Evolutionary conservation across 2,113 vertebrate genomes (phyloP), one percentile per base, ranked within the genome.

Genomic region (Aegotheles bennettii): DNA sequence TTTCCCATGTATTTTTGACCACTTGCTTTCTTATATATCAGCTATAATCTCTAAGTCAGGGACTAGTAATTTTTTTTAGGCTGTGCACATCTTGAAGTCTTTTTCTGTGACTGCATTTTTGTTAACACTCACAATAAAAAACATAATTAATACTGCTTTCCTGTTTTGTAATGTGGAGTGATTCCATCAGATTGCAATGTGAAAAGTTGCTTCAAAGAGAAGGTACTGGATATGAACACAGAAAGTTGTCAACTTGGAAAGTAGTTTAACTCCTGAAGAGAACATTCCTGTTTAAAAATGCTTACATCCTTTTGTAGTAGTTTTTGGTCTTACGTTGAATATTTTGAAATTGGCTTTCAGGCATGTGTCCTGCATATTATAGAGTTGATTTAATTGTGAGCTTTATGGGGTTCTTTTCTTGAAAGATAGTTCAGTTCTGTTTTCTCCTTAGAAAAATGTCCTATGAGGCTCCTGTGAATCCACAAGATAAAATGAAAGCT

Each of bases 141-240:
- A 23, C 40, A 36, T 91, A 82, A 85, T 83, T 94, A 79, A 48
- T 47, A 40, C 63, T 43, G 21, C 45, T 85, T 87, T 79, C 9
- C n/a, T 87, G 18, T 35, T 82, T 85, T 85, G 67, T 71, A 73
- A 26, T 2, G 7, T 40, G 63, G 67, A 90, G 43, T 76, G 85
- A 69, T 73, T 76, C 85, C 25, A 16, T 85, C 78, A 87, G 94
- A 79, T 95, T 74, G 89, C 61, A 40, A 50, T 18, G 38, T 70
- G 53, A 88, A 82, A 90, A 70, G 35, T 38, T 61, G 47, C 85
- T 94, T 96, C 95, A 90, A 95, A 96, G 74, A 45, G 50, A 96
- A 93, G 70, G 33, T 89, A 33, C 71, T 74, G 54, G 25, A 29
- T 83, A 42, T 68, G 61, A 84, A 47, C 53, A 75, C 10, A 75